These are phyloP conservation scores for Thaleichthys pacificus DNA, from an alignment of 2,797 vertebrate species.

Conservation along the genomic window DNA sequence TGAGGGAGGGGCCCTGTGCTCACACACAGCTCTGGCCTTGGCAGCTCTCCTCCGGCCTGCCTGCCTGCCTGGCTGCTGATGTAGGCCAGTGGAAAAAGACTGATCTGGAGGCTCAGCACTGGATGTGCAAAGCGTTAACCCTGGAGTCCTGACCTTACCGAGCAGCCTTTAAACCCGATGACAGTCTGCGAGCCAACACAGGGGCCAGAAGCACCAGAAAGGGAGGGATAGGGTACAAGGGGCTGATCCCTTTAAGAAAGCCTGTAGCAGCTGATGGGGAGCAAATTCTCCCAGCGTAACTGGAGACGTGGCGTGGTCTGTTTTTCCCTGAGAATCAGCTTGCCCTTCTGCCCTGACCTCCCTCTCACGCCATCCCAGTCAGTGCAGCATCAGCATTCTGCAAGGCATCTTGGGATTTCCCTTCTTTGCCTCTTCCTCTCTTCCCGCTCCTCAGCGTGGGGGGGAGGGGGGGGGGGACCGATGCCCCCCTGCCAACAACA, in stretches of 20 bases:
- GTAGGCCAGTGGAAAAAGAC: conserved; percentile 9
- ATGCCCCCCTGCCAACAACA: conserved; percentile 53
- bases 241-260: conserved; percentile 14
- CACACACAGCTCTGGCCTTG: conserved; percentile 30
- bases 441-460: conserved; percentile 37
- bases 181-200: conserved; percentile 15
- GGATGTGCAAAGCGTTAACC: conserved; percentile 31
- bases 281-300: not conserved
- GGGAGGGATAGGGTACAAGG: conserved; percentile 12
- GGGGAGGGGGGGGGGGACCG: not conserved
- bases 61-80: conserved; percentile 30
- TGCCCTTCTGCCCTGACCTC: conserved; percentile 16
- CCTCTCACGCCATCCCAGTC: conserved; percentile 33
- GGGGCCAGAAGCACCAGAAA: conserved; percentile 2
- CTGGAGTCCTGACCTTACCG: conserved; percentile 27
- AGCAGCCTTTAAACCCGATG: conserved; percentile 29
- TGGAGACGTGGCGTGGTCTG: conserved; percentile 20
- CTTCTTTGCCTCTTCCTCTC: conserved; percentile 43
- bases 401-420: conserved; percentile 55
- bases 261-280: conserved; percentile 24
- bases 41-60: conserved; percentile 2
- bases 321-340: conserved; percentile 41
- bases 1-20: conserved; percentile 21
- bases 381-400: conserved; percentile 62
- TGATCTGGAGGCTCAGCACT: conserved; percentile 11